Evolutionary conservation across 2,797 vertebrate species (phyloP).

Genomic region (Paedocypris micromegethes): DNA sequence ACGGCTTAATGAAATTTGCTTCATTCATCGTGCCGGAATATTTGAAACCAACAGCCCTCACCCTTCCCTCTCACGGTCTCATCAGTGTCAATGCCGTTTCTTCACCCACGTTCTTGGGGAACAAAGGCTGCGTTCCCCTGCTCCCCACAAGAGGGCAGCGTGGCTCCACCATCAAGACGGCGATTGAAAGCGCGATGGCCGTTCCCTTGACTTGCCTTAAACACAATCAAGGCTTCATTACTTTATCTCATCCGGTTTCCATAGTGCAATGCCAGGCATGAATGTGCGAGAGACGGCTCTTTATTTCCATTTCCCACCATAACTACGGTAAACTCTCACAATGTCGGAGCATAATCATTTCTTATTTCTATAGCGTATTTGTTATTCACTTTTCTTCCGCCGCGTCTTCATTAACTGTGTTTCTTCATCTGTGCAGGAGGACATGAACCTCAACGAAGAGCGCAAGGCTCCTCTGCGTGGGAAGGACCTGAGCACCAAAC

Average conservation of each 20-base stretch:
- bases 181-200: conserved; percentile 51
- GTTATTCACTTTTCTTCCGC: background rate
- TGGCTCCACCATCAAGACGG: conserved; percentile 55
- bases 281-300: conserved; percentile 8
- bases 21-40: no score
- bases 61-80: conserved; percentile 4
- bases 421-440: conserved; percentile 73
- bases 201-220: conserved; percentile 68
- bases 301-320: no score
- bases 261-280: background rate
- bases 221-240: conserved; percentile 50
- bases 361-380: background rate
- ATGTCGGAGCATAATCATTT: conserved; percentile 48
- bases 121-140: conserved; percentile 15
- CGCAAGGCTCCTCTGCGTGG: conserved; percentile 89
- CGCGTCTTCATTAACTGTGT: conserved; percentile 6
- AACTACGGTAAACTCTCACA: conserved; percentile 15
- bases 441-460: conserved; percentile 98
- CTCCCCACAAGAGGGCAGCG: conserved; percentile 69
- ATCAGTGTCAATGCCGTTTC: background rate
- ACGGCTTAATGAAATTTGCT: background rate
- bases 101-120: conserved; percentile 32
- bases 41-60: conserved; percentile 12
- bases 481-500: conserved; percentile 90
- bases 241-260: conserved; percentile 1